Base-by-base conservation (phyloP, 2,888 invertebrate genomes). In the Zygaena filipendulae region DNA sequence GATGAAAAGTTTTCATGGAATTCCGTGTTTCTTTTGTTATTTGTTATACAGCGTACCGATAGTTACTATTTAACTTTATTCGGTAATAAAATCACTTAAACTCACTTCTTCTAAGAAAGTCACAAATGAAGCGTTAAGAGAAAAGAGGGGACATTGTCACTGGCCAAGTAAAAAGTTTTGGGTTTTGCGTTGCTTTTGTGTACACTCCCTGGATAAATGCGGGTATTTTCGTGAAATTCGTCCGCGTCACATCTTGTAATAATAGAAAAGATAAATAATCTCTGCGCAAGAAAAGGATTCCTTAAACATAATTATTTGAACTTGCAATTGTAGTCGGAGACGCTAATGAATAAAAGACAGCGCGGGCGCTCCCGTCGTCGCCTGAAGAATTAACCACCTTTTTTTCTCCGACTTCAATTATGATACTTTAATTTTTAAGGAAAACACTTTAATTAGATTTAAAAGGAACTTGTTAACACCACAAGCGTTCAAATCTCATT, bases 121-220 rank as follows among this genome's bases (percentile, higher is more conserved):
- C 61, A 52, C 55, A 57, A 66, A 69, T 60, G 61, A 68, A 71
- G 68, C 57, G 60, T 59, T 69, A 67, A 71, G 61, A 71, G 67
- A 69, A 69, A 64, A 62, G 61, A 63, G 58, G 66, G 59, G 57
- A 61, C 67, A 66, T 70, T 70, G 72, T 75, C 69, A 71, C 61
- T 74, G 74, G 70, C 70, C 71, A 74, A 69, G 66, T 72, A 72
- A 77, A 77, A 77, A 75, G 72, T 77, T 77, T 77, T 66, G 64
- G 71, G 69, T 71, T 71, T 70, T 66, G 55, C 53, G 60, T 67
- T 62, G 67, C 72, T 59, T 72, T 75, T 77, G 75, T 77, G 69
- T 67, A 63, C 56, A 54, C 59, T 52, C 57, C 52, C 56, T 59
- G 70, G 69, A 77, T 72, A 74, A 77, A 77, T 79, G 71, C n/a